Evolutionary conservation across 2,888 invertebrate genomes (phyloP), one percentile per base, ranked within the genome.

Genomic region (Sepiola atlantica): DNA sequence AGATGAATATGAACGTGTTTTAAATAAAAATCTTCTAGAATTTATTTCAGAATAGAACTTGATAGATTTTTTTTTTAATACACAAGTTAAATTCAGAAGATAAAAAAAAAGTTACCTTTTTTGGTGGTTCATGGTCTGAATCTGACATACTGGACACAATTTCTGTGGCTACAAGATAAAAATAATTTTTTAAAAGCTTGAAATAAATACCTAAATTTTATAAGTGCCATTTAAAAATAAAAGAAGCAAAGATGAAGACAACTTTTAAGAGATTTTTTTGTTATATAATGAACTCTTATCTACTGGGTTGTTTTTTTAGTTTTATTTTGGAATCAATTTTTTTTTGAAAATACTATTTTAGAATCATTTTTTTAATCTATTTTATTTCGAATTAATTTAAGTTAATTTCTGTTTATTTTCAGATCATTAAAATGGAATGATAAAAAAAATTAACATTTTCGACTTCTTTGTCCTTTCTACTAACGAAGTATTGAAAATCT

Each of bases 161-260:
- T 92, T 92, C 92, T 28, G 92, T 92, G 54, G 92, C 92, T 92
- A 55, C 2, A 92, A 92, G 18, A 92, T 1, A 77, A n/a, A 77
- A 77, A 28, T n/a, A 77, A 77, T 45, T 45, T 45, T 45, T 45
- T 4, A 45, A n/a, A n/a, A n/a, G n/a, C n/a, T n/a, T n/a, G n/a
- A n/a, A n/a, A n/a, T n/a, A n/a, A 16, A 14, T n/a, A 32, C 14
- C 14, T 16, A 77, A 3, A 77, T 45, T 45, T 2, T 45, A n/a
- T 77, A 16, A 32, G 12, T 14, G n/a, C 45, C 45, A 45, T 45
- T 45, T 8, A 2, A 45, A 32, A 77, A 77, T n/a, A 16, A 16
- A 32, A 77, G 14, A 77, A 61, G 21, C 45, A 45, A 61, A 61
- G 8, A 1, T 24, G 28, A 24, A 61, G 24, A 61, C 28, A 61